Percentiles rank a stretch among this genome's conserved stretches.
Conservation (phyloP, 2,888 invertebrate genomes). For the Parasteatoda lunata region DNA sequence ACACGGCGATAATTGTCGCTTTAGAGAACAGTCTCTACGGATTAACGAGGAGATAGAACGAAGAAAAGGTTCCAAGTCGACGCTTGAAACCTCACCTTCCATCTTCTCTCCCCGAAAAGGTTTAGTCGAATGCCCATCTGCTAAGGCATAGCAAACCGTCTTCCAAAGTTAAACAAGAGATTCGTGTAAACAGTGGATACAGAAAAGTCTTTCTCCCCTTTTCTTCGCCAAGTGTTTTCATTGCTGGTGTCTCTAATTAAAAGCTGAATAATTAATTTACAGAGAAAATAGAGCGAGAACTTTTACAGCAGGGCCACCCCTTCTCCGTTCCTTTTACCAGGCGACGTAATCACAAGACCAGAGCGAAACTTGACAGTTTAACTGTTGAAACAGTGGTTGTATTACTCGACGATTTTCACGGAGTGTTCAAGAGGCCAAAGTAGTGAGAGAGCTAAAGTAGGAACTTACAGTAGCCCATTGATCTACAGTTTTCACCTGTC, state of each 20-base stretch:
- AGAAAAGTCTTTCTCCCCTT: slow-evolving; percentile 58
- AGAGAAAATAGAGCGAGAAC: slow-evolving; percentile 68
- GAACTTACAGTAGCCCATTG: slow-evolving; percentile 38
- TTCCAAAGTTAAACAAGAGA: slow-evolving; percentile 64
- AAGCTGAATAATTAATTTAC: slow-evolving; percentile 68
- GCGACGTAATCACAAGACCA: slow-evolving; percentile 30
- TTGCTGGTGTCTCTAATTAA: slow-evolving; percentile 65
- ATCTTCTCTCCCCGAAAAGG: slow-evolving; percentile 10
- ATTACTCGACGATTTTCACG: slow-evolving; percentile 33
- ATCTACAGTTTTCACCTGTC: slow-evolving; percentile 45
- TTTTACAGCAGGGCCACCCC: slow-evolving; percentile 39
- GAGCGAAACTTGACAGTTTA: slow-evolving; percentile 60
- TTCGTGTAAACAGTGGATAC: slow-evolving; percentile 63
- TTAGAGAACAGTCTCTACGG: slow-evolving; percentile 37
- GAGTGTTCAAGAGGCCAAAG: slow-evolving; percentile 14
- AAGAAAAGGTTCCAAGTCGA: background rate
- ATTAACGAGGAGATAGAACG: slow-evolving; percentile 29
- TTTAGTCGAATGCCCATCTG: slow-evolving; percentile 19
- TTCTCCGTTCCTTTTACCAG: background rate
- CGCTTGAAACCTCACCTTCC: slow-evolving; percentile 9
- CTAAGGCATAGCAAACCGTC: slow-evolving; percentile 27
- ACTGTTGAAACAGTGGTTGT: slow-evolving; percentile 65
- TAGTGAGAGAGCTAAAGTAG: slow-evolving; percentile 29
- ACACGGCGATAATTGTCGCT: slow-evolving; percentile 61
- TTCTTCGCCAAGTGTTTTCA: slow-evolving; percentile 65